A percentile compares a stretch with the other conserved stretches of the same genome.
phyloP scores from a whole-genome alignment of 2,113 vertebrate species.

The Notarius quadriscutis region DNA sequence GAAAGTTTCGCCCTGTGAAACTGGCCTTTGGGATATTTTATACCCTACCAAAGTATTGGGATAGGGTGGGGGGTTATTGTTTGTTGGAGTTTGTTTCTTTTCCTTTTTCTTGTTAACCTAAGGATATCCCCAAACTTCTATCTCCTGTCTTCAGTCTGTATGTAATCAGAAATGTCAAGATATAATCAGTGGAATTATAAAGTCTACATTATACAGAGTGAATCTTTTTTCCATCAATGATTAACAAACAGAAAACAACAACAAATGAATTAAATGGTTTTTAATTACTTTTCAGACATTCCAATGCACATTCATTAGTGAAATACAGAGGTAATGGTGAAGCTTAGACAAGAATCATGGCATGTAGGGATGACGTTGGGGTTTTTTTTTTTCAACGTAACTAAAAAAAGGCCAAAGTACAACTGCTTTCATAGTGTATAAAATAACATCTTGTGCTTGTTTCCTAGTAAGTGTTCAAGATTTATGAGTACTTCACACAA shows the following conservation, averaged over 20 bases:
- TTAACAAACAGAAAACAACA: background rate
- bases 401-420: background rate
- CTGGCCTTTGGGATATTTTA: background rate
- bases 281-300: background rate
- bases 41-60: background rate
- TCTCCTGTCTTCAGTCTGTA: background rate
- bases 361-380: background rate
- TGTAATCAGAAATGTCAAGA: background rate
- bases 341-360: background rate
- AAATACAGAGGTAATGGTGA: background rate
- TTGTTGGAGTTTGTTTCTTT: background rate
- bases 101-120: background rate
- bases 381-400: background rate
- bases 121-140: background rate
- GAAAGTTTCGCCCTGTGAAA: background rate
- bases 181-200: background rate
- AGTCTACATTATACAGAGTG: background rate
- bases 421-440: background rate
- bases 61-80: background rate
- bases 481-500: background rate
- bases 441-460: background rate
- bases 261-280: background rate
- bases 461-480: background rate
- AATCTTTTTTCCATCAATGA: background rate
- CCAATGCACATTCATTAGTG: background rate